Percentiles rank a stretch among this genome's conserved stretches.
Conservation (phyloP, 2,113 vertebrate genomes). For the Cynoglossus semilaevis region DNA sequence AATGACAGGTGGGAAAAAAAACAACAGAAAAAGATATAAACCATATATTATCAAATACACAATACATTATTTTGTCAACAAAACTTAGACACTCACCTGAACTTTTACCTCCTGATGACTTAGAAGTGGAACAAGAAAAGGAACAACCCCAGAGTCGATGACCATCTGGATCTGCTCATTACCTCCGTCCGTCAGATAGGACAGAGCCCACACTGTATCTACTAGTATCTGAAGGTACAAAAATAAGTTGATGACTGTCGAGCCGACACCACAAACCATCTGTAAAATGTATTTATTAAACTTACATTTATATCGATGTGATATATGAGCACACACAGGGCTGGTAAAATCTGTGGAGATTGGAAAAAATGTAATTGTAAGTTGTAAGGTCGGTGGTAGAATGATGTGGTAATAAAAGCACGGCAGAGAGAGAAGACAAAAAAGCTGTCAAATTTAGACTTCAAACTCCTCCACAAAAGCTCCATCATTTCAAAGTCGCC, state of each 20-base stretch:
- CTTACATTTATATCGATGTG: slow-evolving; percentile 99
- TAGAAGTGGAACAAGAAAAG: slow-evolving; percentile 95
- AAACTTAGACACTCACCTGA: slow-evolving; percentile 78
- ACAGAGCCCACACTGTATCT: slow-evolving; percentile 99
- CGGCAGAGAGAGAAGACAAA: background rate
- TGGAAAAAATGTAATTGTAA: slow-evolving; percentile 37
- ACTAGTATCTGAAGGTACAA: slow-evolving; percentile 86
- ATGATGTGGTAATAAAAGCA: slow-evolving; percentile 9
- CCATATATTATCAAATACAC: no score
- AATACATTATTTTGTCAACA: background rate
- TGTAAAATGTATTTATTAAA: slow-evolving; percentile 30
- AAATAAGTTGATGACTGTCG: background rate
- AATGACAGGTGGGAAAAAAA: background rate
- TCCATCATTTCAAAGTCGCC: slow-evolving; percentile 18
- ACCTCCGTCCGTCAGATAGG: slow-evolving; percentile 96
- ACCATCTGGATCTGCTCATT: slow-evolving; percentile 99
- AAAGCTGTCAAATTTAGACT: slow-evolving; percentile 35
- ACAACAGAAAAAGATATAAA: background rate
- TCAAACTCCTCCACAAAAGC: slow-evolving; percentile 11
- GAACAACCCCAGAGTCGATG: slow-evolving; percentile 97
- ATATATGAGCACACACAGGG: slow-evolving; percentile 97
- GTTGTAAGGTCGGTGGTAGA: slow-evolving; percentile 15
- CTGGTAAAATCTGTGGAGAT: slow-evolving; percentile 90
- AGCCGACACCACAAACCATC: background rate
- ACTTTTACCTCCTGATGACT: slow-evolving; percentile 99